Base-by-base conservation (phyloP, 2,113 vertebrate species). In the Barnardius zonarius region DNA sequence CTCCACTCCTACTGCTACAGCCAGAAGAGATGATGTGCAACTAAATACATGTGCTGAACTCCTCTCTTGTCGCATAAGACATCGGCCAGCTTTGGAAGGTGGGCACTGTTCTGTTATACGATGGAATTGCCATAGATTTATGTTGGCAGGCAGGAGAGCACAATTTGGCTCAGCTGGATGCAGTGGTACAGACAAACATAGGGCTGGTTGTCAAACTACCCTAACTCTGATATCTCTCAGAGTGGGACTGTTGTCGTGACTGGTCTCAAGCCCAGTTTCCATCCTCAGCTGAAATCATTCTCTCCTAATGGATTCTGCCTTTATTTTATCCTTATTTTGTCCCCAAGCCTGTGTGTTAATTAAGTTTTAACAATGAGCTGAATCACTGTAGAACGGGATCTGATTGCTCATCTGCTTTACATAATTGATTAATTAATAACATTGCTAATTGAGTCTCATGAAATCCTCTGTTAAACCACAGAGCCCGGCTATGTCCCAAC, bases 371-470 rank as follows among this genome's bases (percentile, higher is more conserved):
- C 92, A 95, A 94, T 81, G 82, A 83, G 61, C 64, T 95, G 43
- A 46, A 91, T 92, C 91, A 61, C 23, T 92, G 83, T 68, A 81
- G 54, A 83, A 81, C 52, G 72, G 20, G 93, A 95, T 96, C 95
- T 2, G 79, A 78, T 90, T 52, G 24, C 94, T 95, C 93, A 94
- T 93, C 96, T 95, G 31, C 55, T 96, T 96, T 95, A 90, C 91
- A 86, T 96, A 96, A 97, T 94, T 95, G 96, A 96, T 97, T 96
- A 96, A 95, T 95, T 97, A 96, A 97, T 96, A 94, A 93, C 83
- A 85, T 90, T 78, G 67, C 68, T 97, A 97, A 97, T 94, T 91
- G 79, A 91, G 64, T 64, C 46, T 94, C 63, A 20, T 75, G 25
- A 93, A 92, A 93, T 57, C 63, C 52, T 75, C 75, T 59, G 24